Evolutionary conservation across 1,140 invertebrate species (phyloP), one percentile per base, ranked within the genome.

Genomic region (Eurosta solidaginis): DNA sequence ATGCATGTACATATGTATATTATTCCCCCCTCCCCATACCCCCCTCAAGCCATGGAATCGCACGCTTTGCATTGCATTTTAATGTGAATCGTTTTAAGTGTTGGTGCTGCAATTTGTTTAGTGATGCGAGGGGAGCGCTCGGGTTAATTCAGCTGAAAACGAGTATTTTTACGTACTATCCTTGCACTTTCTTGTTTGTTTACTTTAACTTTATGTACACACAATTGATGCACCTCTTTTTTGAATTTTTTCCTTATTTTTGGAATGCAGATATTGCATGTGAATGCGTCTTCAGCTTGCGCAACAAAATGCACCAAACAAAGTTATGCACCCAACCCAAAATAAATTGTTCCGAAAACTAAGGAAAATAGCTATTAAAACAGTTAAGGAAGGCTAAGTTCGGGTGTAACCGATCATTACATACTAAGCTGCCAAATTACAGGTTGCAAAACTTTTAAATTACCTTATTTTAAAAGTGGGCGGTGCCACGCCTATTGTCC

Each of bases 111-210:
- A 36, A n/a, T n/a, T n/a, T n/a, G n/a, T n/a, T n/a, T 7, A 36
- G 33, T 22, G 27, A 68, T 17, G n/a, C n/a, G n/a, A 7, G 17
- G 2, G 59, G 20, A 68, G 59, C 17, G 33, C 17, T 40, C n/a
- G n/a, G 59, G 33, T 68, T 9, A 40, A 68, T 36, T 68, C 29
- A 68, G 59, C 33, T 68, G 59, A 68, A 68, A 68, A 68, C 59
- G 33, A 40, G 59, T 68, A 40, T 68, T 40, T 68, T 68, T 68
- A 40, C 59, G 59, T 68, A n/a, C n/a, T 68, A 40, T 68, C 59
- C 59, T 68, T 68, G 59, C 59, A 68, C 59, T 68, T 68, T 68
- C 59, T 68, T 68, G 59, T 68, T 68, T 68, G 33, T 68, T 68
- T 68, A 68, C 59, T 68, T 68, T 40, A 68, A 5, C n/a, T 68